A percentile compares a stretch with the other conserved stretches of the same genome.
Conservation (phyloP, 2,113 vertebrate genomes). For the Pteruthius melanotis region DNA sequence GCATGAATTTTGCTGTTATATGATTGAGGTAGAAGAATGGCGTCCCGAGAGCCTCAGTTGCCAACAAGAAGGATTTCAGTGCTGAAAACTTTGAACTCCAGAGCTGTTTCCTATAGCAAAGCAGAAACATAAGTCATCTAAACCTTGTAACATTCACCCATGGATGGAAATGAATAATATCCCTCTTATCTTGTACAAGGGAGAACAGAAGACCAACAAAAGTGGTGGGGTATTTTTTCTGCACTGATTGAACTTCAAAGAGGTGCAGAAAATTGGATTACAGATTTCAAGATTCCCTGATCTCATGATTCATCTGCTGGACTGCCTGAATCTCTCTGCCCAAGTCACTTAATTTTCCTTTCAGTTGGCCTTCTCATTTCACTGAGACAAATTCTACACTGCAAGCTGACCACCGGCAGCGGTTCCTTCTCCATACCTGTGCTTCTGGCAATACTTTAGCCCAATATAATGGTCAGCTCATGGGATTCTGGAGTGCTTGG, state of each 20-base stretch:
- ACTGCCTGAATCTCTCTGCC: not conserved
- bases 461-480: not conserved
- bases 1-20: not conserved
- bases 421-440: not conserved
- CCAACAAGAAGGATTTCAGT: constrained; percentile 35
- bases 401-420: not conserved
- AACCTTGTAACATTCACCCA: not conserved
- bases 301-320: not conserved
- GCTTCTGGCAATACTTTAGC: not conserved
- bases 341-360: not conserved
- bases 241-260: not conserved
- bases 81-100: constrained; percentile 44
- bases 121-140: constrained; percentile 8
- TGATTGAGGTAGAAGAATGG: not conserved
- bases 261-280: not conserved
- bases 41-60: constrained; percentile 20
- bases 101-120: constrained; percentile 13
- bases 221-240: not conserved
- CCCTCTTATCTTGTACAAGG: not conserved
- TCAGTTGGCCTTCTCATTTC: not conserved
- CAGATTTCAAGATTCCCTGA: not conserved
- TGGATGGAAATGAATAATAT: not conserved
- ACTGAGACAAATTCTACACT: not conserved
- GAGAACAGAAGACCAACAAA: not conserved
- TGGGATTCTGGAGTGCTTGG: not conserved